Conservation (phyloP, 1,140 invertebrate genomes). For the Polypedilum pembai region DNA sequence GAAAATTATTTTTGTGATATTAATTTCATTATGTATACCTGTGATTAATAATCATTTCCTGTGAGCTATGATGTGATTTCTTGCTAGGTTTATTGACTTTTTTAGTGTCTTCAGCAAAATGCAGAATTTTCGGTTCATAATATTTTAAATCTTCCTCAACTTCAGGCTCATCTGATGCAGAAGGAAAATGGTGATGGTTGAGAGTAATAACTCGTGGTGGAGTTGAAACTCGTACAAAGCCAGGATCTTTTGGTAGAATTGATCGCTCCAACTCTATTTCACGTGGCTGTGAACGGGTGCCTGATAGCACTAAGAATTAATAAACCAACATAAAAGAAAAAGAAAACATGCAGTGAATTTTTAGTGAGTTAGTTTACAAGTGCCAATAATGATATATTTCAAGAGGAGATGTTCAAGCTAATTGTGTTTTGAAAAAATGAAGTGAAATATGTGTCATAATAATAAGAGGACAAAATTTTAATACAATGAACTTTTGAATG, state of each 20-base stretch:
- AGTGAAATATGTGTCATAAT: not conserved
- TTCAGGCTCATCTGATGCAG: slow-evolving; percentile 54
- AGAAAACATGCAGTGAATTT: not conserved
- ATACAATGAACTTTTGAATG: too few relatives aligned
- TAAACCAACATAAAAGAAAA: not conserved
- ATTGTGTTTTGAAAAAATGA: too few relatives aligned
- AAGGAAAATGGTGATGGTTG: slow-evolving; percentile 71
- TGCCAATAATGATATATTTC: not conserved
- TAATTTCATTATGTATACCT: too few relatives aligned
- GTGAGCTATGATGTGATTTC: not conserved
- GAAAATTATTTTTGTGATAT: not conserved
- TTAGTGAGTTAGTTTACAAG: not conserved
- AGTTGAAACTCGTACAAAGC: slow-evolving; percentile 65
- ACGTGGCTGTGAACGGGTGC: slow-evolving; percentile 68
- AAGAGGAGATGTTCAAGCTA: too few relatives aligned
- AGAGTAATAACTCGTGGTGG: slow-evolving; percentile 74
- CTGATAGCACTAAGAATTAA: slow-evolving; percentile 36
- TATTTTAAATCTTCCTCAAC: slow-evolving; percentile 5
- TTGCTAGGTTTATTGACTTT: not conserved
- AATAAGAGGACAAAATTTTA: too few relatives aligned
- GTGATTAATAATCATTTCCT: not conserved
- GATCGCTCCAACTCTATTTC: slow-evolving; percentile 79
- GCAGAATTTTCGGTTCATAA: not conserved
- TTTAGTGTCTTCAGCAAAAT: not conserved
- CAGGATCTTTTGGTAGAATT: slow-evolving; percentile 61